Percentiles rank a stretch among this genome's conserved stretches.
phyloP scores from a whole-genome alignment of 2,797 vertebrate genomes.

The Anabacerthia variegaticeps region DNA sequence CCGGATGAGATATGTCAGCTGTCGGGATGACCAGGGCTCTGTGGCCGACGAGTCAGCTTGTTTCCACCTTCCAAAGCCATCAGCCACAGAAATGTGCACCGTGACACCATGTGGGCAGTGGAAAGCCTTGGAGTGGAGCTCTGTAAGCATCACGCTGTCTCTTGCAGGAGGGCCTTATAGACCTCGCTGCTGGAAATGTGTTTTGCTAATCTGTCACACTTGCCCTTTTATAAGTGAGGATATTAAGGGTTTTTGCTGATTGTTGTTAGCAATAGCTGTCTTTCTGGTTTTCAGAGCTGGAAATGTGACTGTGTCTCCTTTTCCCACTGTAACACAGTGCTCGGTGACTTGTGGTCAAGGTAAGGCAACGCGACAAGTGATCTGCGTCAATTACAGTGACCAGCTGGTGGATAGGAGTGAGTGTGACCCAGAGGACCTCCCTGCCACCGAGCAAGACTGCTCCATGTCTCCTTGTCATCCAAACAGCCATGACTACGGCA shows the following conservation, averaged over 20 bases:
- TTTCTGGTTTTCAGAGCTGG: not conserved
- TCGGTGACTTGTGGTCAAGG: conserved; percentile 96
- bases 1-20: conserved; percentile 96
- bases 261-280: not conserved
- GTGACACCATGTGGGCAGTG: conserved; percentile 92
- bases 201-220: not conserved
- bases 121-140: conserved; percentile 95
- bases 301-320: conserved; percentile 31
- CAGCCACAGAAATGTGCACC: conserved; percentile 87
- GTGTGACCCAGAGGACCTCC: conserved; percentile 91
- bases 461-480: conserved; percentile 91
- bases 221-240: not conserved
- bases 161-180: not conserved
- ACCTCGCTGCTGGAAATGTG: not conserved
- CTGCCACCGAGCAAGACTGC: conserved; percentile 90
- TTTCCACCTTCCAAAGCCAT: conserved; percentile 85
- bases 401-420: conserved; percentile 87
- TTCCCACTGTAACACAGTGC: conserved; percentile 81
- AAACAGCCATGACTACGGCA: conserved; percentile 78
- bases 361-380: conserved; percentile 89
- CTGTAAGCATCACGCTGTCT: conserved; percentile 77
- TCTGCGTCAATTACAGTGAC: conserved; percentile 91
- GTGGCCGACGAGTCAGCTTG: conserved; percentile 91
- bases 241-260: not conserved
- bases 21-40: conserved; percentile 91